Evolutionary conservation across 30 jellyfish, hydroid and myxozoan species (phyloP), one percentile per base, ranked within the genome.

Genomic region (Cassiopea andromeda): DNA sequence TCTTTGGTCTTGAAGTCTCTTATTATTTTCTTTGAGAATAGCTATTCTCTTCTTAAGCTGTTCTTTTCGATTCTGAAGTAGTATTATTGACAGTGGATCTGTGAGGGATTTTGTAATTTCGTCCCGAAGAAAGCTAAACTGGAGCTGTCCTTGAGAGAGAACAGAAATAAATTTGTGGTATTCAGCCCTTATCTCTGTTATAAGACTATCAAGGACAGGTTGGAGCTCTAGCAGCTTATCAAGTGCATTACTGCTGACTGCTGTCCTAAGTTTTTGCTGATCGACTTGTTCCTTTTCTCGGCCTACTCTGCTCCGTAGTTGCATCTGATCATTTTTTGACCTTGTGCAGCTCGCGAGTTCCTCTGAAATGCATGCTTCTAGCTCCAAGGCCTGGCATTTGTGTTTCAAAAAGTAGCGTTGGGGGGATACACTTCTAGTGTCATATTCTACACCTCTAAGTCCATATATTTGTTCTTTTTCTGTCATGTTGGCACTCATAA

Each of bases 11-110:
- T 67, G 73, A 27, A 74, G 46, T 49, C 86, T 76, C 60, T 48
- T 17, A 68, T 83, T 82, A 18, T 81, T 83, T 69, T 81, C 90
- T 1, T 66, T 61, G 44, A 90, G 67, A 38, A 74, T 82, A 1
- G 74, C 93, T 73, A 90, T 90, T 59, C 89, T 76, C n/a, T 48
- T 83, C 61, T 76, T 80, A 44, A 91, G 88, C 68, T 91, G 92
- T 12, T 57, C 74, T 47, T 64, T 84, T 64, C 97, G 68, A 44
- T 54, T 50, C 44, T 80, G 80, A 44, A 91, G 79, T 2, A 50
- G 44, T 44, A n/a, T 43, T 57, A 83, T 19, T 2, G 94, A 73
- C 12, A 38, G 45, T 16, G 92, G 94, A 14, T 83, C 94, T 18
- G 92, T 73, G 43, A 48, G 75, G 18, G 87, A 46, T 48, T 54